phyloP scores from a whole-genome alignment of 2,113 vertebrate species.

The Dolichallabes microphthalmus region DNA sequence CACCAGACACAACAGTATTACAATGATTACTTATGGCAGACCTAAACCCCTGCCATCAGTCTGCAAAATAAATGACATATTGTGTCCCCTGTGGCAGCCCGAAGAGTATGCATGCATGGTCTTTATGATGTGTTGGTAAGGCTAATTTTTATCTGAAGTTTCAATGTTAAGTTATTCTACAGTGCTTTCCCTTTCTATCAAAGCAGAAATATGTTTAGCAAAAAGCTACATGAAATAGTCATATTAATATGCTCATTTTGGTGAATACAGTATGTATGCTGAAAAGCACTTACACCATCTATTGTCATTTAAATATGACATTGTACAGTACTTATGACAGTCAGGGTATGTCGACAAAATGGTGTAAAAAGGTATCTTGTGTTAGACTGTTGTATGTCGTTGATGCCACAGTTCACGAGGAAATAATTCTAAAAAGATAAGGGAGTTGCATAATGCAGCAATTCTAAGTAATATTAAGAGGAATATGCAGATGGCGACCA shows the following conservation, averaged over 20 bases:
- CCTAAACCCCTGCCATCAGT: slow-evolving; percentile 40
- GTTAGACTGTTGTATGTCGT: slow-evolving; percentile 59
- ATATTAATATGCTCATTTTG: slow-evolving; percentile 58
- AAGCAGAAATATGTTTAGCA: slow-evolving; percentile 56
- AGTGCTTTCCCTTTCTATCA: slow-evolving; percentile 40
- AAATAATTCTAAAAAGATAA: slow-evolving; percentile 70
- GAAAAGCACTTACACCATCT: slow-evolving; percentile 60
- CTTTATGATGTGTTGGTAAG: background rate
- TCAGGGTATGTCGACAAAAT: slow-evolving; percentile 69
- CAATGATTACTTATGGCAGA: slow-evolving; percentile 40
- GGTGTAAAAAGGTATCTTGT: slow-evolving; percentile 61
- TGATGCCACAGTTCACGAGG: slow-evolving; percentile 62
- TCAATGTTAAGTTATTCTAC: slow-evolving; percentile 17
- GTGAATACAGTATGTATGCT: slow-evolving; percentile 55
- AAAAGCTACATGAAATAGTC: slow-evolving; percentile 60
- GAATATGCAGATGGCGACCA: slow-evolving; percentile 56
- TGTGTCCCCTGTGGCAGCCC: background rate
- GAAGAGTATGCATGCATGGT: background rate
- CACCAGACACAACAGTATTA: slow-evolving; percentile 44
- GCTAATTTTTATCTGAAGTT: slow-evolving; percentile 10
- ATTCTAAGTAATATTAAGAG: slow-evolving; percentile 61
- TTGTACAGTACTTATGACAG: slow-evolving; percentile 62
- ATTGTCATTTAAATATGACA: slow-evolving; percentile 71
- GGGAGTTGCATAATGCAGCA: slow-evolving; percentile 56
- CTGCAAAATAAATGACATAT: slow-evolving; percentile 10